Base-by-base conservation (phyloP, 1,140 invertebrate genomes). In the Drosophila leontia region DNA sequence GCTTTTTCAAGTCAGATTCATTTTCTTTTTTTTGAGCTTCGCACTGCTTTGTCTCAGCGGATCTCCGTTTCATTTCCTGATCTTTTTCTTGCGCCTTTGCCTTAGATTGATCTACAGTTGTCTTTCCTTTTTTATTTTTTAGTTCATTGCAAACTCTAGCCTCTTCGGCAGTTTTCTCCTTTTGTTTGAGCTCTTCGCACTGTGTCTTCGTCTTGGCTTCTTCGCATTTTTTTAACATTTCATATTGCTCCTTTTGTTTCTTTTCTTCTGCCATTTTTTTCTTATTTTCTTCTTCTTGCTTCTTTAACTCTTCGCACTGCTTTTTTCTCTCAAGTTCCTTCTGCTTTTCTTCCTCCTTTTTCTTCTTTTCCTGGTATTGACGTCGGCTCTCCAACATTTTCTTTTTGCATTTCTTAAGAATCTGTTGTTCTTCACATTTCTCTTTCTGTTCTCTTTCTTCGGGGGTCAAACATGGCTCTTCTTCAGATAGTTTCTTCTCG, bases 381-480 rank as follows among this genome's bases (percentile, higher is more conserved):
- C 19, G 1, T 32, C 13, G 39, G 3, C 6, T 60, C 55, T 63
- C 4, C 12, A 29, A 63, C 34, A 17, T 1, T 32, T 56, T 19
- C 4, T 9, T 0, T n/a, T 26, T 1, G 19, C 47, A 51, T 13
- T 17, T 34, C 17, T 5, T n/a, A n/a, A 48, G 5, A 17, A 39
- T 29, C 35, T 39, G 23, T 7, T 23, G 7, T 13, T 37, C 44
- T 7, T 64, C 17, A 13, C 42, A 37, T 11, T 23, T 48, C 7
- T 68, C 62, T 17, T 37, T 37, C 0, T n/a, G 3, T 29, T 64
- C 6, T 12, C 3, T 59, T 11, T 60, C 34, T 59, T 63, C 23
- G 12, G 37, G 35, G 0, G 9, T 23, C 26, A 23, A 12, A 6
- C 29, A 51, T 7, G 6, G 1, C 0, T 35, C 13, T 11, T 62